Percentiles rank a stretch among this genome's conserved stretches.
These are phyloP conservation scores for Tichodroma muraria DNA, from an alignment of 2,113 vertebrate species.

Conservation along the genomic window DNA sequence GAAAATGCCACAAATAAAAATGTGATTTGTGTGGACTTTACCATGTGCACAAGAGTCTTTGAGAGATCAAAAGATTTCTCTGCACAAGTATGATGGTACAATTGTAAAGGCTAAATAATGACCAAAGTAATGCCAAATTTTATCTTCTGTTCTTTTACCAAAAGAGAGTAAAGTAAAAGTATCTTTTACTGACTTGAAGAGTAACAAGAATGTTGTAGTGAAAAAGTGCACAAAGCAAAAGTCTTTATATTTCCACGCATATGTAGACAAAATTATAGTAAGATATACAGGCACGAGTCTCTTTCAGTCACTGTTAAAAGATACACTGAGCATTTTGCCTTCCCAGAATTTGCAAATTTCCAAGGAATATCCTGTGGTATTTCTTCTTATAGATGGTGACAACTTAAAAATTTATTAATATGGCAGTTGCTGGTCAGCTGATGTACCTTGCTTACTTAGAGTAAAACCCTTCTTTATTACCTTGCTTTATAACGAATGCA, in stretches of 20 bases:
- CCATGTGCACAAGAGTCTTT: neutral
- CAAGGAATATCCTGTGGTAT: neutral
- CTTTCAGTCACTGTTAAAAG: neutral
- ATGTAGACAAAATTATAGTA: neutral
- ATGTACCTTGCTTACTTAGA: neutral
- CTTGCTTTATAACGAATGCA: neutral
- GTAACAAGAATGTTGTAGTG: neutral
- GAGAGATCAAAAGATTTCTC: neutral
- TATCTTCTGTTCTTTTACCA: neutral
- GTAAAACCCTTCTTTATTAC: neutral
- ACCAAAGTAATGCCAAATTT: neutral
- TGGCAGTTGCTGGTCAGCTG: neutral
- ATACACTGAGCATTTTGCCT: neutral
- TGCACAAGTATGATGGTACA: neutral
- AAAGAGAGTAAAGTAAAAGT: neutral
- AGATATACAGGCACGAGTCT: rapidly evolving
- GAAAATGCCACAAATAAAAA: neutral
- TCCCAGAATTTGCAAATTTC: neutral
- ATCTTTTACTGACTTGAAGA: neutral
- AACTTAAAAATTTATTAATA: neutral
- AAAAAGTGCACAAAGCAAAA: neutral
- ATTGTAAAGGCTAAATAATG: neutral
- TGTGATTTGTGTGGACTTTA: neutral
- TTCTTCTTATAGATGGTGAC: neutral
- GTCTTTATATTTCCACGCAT: neutral